These are phyloP conservation scores for Nesospiza acunhae DNA, from an alignment of 2,113 vertebrate genomes.

Conservation along the genomic window DNA sequence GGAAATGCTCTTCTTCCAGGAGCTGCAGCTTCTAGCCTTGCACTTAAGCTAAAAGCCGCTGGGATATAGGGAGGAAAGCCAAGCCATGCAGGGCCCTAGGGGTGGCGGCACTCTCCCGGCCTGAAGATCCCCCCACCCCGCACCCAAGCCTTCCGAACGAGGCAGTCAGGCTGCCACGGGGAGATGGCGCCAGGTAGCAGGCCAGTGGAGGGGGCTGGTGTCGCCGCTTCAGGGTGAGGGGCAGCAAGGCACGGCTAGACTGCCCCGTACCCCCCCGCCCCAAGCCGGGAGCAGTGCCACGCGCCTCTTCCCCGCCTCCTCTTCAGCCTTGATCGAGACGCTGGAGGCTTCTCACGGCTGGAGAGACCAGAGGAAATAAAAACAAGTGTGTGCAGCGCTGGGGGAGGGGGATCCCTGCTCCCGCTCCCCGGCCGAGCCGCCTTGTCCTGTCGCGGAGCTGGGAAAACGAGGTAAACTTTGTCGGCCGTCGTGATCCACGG, in stretches of 20 bases:
- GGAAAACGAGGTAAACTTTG: not conserved
- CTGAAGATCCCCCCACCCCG: no score
- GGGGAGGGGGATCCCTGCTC: not conserved
- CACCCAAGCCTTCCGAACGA: not conserved
- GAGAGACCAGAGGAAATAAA: not conserved
- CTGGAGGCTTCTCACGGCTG: not conserved
- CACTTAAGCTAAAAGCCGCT: no score
- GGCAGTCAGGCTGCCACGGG: not conserved
- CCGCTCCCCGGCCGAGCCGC: no score
- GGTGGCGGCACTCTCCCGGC: not conserved
- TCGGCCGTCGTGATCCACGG: not conserved
- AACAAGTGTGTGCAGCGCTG: not conserved
- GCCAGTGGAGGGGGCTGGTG: not conserved
- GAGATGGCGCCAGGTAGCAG: not conserved
- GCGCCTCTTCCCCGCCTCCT: constrained; percentile 12
- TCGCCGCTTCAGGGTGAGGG: not conserved
- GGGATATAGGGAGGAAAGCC: not conserved
- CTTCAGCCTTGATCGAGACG: not conserved
- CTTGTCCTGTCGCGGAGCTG: not conserved
- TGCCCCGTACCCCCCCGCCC: not conserved
- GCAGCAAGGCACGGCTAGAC: not conserved
- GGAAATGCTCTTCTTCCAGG: accelerated
- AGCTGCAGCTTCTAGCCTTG: not conserved
- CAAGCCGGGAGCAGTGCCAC: not conserved
- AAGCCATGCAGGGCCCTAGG: not conserved